Percentiles rank a stretch among this genome's conserved stretches.
Evolutionary conservation across 2,113 vertebrate species (phyloP).

Genomic region (Tenebrosternarchus preto): DNA sequence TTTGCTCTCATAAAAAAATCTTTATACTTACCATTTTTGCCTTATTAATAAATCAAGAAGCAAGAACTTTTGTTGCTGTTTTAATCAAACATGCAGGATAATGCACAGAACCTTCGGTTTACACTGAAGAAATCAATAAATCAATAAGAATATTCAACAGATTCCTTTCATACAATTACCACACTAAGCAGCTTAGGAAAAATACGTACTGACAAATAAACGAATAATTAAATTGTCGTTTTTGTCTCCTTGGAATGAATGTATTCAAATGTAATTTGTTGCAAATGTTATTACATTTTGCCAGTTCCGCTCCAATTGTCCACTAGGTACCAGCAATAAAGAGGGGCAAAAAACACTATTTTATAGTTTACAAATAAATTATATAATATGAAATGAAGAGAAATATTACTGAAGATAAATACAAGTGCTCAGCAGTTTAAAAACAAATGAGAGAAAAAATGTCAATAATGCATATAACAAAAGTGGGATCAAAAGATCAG

Average conservation of each 20-base stretch:
- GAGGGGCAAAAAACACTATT: neutral
- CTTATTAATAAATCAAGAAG: neutral
- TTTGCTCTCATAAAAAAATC: neutral
- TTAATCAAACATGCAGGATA: neutral
- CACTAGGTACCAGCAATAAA: neutral
- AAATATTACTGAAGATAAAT: neutral
- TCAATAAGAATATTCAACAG: conserved; percentile 16
- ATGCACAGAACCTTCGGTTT: neutral
- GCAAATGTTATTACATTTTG: conserved; percentile 17
- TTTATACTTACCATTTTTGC: neutral
- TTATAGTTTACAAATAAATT: conserved; percentile 10
- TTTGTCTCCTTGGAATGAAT: too few species aligned
- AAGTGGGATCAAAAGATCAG: neutral
- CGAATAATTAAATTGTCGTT: too few species aligned
- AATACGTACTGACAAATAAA: conserved; percentile 69
- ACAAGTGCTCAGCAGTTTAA: neutral
- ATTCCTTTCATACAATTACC: conserved; percentile 55
- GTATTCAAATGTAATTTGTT: conserved; percentile 10
- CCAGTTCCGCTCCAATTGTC: neutral
- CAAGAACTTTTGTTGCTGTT: neutral
- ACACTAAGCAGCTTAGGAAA: conserved; percentile 58
- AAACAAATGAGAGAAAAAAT: neutral
- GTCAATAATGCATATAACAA: neutral
- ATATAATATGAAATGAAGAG: neutral
- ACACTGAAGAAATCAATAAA: conserved; percentile 11